Evolutionary conservation across 1,140 invertebrate genomes (phyloP).

Genomic region (Heliconius melpomene): DNA sequence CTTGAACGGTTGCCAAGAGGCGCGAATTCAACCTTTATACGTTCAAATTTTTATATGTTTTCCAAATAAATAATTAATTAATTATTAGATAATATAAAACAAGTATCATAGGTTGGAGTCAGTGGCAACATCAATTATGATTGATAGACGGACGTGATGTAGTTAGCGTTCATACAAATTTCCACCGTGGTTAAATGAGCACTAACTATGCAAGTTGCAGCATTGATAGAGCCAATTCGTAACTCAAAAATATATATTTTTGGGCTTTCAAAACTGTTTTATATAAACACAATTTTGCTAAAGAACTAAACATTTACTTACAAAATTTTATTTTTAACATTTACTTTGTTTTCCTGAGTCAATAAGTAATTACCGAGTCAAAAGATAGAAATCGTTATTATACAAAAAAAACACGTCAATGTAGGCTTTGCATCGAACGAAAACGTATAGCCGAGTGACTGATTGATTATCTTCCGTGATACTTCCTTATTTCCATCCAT

Average conservation of each 20-base stretch:
- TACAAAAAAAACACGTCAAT: background rate
- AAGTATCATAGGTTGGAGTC: background rate
- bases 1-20: too few relatives aligned
- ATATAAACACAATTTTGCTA: background rate
- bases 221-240: background rate
- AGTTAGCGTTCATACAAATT: background rate
- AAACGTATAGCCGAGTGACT: background rate
- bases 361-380: too few relatives aligned
- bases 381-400: too few relatives aligned
- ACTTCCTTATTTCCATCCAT: background rate
- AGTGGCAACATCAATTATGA: conserved; percentile 9
- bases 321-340: too few relatives aligned
- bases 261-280: background rate
- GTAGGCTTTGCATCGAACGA: background rate
- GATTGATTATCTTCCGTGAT: background rate
- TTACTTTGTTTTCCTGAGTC: too few relatives aligned
- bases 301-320: background rate
- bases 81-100: background rate
- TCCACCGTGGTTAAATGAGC: background rate
- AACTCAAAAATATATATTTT: background rate
- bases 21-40: too few relatives aligned
- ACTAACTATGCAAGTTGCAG: background rate
- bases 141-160: conserved; percentile 9
- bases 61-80: background rate
- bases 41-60: too few relatives aligned